Base-by-base conservation (phyloP, 2,797 vertebrate species). In the Chloroceryle amazona region DNA sequence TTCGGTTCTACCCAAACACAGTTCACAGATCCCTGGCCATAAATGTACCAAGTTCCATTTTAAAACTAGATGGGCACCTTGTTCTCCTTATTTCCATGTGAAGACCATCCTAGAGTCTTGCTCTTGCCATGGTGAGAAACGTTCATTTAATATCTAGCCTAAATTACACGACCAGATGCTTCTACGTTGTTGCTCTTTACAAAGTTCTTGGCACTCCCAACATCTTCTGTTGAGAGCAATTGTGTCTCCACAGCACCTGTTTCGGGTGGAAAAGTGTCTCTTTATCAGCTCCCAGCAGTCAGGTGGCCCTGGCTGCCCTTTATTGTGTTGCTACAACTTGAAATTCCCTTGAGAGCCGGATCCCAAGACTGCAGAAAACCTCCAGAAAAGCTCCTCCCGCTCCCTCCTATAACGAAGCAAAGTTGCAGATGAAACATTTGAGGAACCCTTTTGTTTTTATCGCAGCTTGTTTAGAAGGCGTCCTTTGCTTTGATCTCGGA, bases 201-300 rank as follows among this genome's bases (percentile, higher is more conserved):
- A 26, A 37, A 91, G 37, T 17, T 76, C 65, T 35, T 20, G 33
- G 29, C 19, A 26, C 12, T 33, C 21, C 35, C 42, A 25, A 1
- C 1, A 1, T 20, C 57, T 68, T 37, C 51, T 61, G 0, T 26
- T 31, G 52, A 0, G 16, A 71, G 37, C 10, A 29, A 5, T 11
- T 3, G 3, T 26, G 11, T 19, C 39, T 86, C 65, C 31, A 46
- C n/a, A 5, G 81, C 2, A 44, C 47, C 62, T 23, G 3, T 28
- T 31, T 21, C 8, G 11, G 73, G 42, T 9, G 68, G 47, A 71
- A 22, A 81, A 29, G 16, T 33, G 25, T 71, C 41, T 44, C 10
- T 31, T 39, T n/a, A 44, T 17, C 28, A 31, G 1, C 15, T 60
- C 31, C 68, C 1, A 2, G 57, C 35, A 41, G 13, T 7, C 19